Evolutionary conservation across 37 sponge, comb jelly and placozoan species (phyloP), one percentile per base, ranked within the genome.

Genomic region (Haliclona indistincta): DNA sequence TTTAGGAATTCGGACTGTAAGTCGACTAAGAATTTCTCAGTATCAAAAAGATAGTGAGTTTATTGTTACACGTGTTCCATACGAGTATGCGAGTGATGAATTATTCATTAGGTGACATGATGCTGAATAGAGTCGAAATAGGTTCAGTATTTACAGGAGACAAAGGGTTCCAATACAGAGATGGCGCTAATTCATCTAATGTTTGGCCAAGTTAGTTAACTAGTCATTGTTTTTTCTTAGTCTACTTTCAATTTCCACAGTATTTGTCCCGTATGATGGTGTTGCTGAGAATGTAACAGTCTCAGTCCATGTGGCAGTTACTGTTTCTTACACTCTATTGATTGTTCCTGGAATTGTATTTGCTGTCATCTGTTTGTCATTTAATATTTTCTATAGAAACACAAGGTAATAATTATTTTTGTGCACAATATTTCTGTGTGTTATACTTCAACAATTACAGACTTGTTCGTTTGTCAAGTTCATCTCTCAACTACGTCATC

Each of bases 31-130:
- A 0, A 38, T 82, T 2, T 35, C 62, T 6, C 82, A 82, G 29
- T 82, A 82, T 35, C 72, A 56, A 71, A 73, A 39, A 65, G 74
- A 56, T n/a, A 58, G n/a, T n/a, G n/a, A n/a, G n/a, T n/a, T n/a
- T n/a, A n/a, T n/a, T n/a, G n/a, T n/a, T n/a, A n/a, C n/a, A 47
- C 51, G 13, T 17, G 51, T 47, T 17, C 13, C 51, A 47, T 47
- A 15, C 15, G 15, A 17, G 51, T 47, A 15, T n/a, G n/a, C 51
- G 15, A 17, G 15, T 47, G 15, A 47, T 47, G 15, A 17, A 47
- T 15, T 47, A 47, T 47, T 17, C 15, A 15, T 47, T 47, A 47
- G 51, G 15, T 17, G 51, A 15, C 10, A 15, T 17, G 15, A 47
- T 17, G 10, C 51, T 47, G 15, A 47, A 10, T 17, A 20, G 25